phyloP scores from a whole-genome alignment of 2,888 invertebrate species.

The Drosophila tripunctata region DNA sequence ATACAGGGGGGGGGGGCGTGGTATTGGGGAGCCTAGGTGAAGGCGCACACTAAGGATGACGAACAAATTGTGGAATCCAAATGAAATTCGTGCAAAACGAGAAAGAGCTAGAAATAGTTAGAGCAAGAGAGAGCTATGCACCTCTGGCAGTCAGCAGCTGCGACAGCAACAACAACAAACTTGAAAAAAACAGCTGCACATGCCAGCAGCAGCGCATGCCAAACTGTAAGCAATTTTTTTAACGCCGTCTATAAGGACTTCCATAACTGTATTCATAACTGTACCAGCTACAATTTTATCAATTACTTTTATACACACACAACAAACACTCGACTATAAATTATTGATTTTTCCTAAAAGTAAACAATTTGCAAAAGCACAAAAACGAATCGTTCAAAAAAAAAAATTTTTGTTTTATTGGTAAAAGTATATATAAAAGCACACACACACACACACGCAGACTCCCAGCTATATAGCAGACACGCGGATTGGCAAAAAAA shows the following conservation, averaged over 20 bases:
- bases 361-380: too few species aligned
- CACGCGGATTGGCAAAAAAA: slow-evolving; percentile 35
- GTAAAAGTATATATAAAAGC: slow-evolving; percentile 33
- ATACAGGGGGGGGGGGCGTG: not conserved
- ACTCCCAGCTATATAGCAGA: slow-evolving; percentile 24
- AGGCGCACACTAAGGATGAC: slow-evolving; percentile 21
- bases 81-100: slow-evolving; percentile 25
- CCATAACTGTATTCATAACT: slow-evolving; percentile 45
- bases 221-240: slow-evolving; percentile 53
- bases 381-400: too few species aligned
- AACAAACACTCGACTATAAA: slow-evolving; percentile 14
- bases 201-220: slow-evolving; percentile 23
- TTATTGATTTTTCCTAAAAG: slow-evolving; percentile 76
- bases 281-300: slow-evolving; percentile 38
- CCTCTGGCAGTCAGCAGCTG: slow-evolving; percentile 60
- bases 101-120: slow-evolving; percentile 15
- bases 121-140: slow-evolving; percentile 5
- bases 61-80: slow-evolving; percentile 9
- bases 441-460: slow-evolving; percentile 27
- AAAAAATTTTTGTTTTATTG: too few species aligned
- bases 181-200: slow-evolving; percentile 73
- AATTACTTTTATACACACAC: not conserved
- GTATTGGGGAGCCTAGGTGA: not conserved
- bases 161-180: slow-evolving; percentile 51
- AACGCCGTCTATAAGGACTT: slow-evolving; percentile 19